Evolutionary conservation across 2,113 vertebrate genomes (phyloP), one percentile per base, ranked within the genome.

Genomic region (Motacilla tschutschensis): DNA sequence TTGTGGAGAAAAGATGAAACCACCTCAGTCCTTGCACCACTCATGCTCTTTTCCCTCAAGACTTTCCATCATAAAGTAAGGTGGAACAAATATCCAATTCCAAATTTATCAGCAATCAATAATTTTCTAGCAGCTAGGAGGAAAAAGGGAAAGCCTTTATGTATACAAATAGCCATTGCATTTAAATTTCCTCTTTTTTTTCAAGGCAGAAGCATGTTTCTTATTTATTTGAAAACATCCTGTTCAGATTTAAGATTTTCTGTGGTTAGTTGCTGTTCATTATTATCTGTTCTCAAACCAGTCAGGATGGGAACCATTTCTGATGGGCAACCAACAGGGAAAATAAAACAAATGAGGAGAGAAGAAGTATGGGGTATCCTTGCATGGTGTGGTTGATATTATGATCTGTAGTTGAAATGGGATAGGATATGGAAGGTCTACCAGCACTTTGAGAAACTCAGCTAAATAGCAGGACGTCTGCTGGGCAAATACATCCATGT

Each of bases 171-270:
- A 62, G 47, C 1, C 47, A 62, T 65, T 54, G 47, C 18, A 58
- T 40, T 70, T 76, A n/a, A 65, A 64, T 75, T 74, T 48, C 17
- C 8, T 55, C 13, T 50, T 11, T 21, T 31, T 43, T 28, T 31
- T 14, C 3, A 47, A 69, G 44, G 78, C 40, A 91, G 59, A 92
- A 63, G 47, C 29, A 82, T 85, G 79, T 87, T 95, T 92, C 73
- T 71, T 89, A 92, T 95, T 93, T 91, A 69, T 85, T 51, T 88
- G 82, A 63, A 92, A 92, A 84, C 86, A 94, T 86, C 60, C 79
- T 85, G 75, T 83, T 93, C 72, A 51, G 78, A 93, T 91, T 86
- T 88, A 82, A 81, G 33, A 73, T 79, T 84, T 82, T 90, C 53
- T 87, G 60, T 82, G 84, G 64, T 87, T 84, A 79, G 38, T 71